Base-by-base conservation (phyloP, 1,140 invertebrate genomes). In the Sipha flava region DNA sequence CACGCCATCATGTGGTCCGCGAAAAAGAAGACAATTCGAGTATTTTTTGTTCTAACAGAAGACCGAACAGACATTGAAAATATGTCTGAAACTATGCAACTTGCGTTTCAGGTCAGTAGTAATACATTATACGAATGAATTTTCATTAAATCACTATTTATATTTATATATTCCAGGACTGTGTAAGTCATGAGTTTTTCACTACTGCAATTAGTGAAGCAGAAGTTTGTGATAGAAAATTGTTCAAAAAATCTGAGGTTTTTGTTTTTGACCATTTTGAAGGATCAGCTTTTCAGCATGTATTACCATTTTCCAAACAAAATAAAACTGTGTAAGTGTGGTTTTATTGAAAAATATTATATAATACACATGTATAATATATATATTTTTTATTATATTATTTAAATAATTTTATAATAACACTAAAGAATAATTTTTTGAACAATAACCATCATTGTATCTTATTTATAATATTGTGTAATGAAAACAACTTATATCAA, bases 301-400 rank as follows among this genome's bases (percentile, higher is more conserved):
- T 77, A 34, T 43, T 77, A 57, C 3, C 14, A 0, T 52, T 52
- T 26, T 34, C 73, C n/a, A 77, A 77, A 59, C 34, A 43, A 59
- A 77, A 77, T 40, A 23, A 59, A 59, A 52, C 73, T 26, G 73
- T 43, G 73, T 77, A 23, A 77, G 73, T 80, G 40, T n/a, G n/a
- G n/a, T n/a, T n/a, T n/a, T n/a, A n/a, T n/a, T n/a, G 52, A 79
- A 81, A 54, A 72, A 34, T 45, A 73, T 57, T 12, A 70, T 70
- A 29, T 10, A 29, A 45, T 21, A 5, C 18, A 34, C 37, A 40
- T 40, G 10, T n/a, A n/a, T n/a, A n/a, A n/a, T n/a, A n/a, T n/a
- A n/a, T n/a, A n/a, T n/a, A n/a, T n/a, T n/a, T n/a, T n/a, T n/a
- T n/a, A n/a, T n/a, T n/a, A n/a, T n/a, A n/a, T n/a, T n/a, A n/a